Evolutionary conservation across 2,113 vertebrate genomes (phyloP).

Genomic region (Eleginops maclovinus): DNA sequence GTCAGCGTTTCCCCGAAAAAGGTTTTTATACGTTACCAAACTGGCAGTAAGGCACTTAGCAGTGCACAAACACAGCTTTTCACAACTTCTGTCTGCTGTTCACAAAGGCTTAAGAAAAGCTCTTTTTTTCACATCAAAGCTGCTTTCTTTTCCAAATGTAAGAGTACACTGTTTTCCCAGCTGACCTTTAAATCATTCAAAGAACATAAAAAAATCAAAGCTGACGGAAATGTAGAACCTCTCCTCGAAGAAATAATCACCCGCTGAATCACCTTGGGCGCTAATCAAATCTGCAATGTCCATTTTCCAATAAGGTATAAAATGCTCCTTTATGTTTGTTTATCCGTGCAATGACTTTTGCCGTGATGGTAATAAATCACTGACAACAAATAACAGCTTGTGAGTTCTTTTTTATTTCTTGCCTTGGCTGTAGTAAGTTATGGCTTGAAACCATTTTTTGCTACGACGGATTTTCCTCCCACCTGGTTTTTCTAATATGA

Average conservation of each 20-base stretch:
- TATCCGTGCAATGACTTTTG: slow-evolving; percentile 40
- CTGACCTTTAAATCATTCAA: slow-evolving; percentile 45
- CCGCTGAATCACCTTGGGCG: slow-evolving; percentile 27
- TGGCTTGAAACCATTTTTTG: slow-evolving; percentile 31
- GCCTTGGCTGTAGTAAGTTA: not conserved
- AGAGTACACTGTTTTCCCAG: slow-evolving; percentile 33
- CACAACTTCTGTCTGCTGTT: slow-evolving; percentile 53
- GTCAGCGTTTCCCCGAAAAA: slow-evolving; percentile 16
- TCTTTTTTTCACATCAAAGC: slow-evolving; percentile 43
- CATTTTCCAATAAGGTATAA: slow-evolving; percentile 44
- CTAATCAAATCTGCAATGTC: slow-evolving; percentile 58
- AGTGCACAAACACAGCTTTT: slow-evolving; percentile 52
- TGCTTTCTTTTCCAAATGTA: slow-evolving; percentile 51
- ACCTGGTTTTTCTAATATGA: slow-evolving; percentile 66
- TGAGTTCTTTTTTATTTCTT: not conserved
- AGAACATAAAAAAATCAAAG: slow-evolving; percentile 50
- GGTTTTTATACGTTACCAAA: slow-evolving; percentile 33
- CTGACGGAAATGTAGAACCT: slow-evolving; percentile 33
- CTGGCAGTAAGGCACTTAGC: slow-evolving; percentile 28
- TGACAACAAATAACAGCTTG: slow-evolving; percentile 26
- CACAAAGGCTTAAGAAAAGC: slow-evolving; percentile 55
- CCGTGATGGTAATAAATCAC: slow-evolving; percentile 35
- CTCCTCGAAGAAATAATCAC: slow-evolving; percentile 56
- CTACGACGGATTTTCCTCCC: slow-evolving; percentile 60
- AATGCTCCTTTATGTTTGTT: slow-evolving; percentile 37